Evolutionary conservation across 2,888 invertebrate genomes (phyloP).

Genomic region (Epinotia nisella): DNA sequence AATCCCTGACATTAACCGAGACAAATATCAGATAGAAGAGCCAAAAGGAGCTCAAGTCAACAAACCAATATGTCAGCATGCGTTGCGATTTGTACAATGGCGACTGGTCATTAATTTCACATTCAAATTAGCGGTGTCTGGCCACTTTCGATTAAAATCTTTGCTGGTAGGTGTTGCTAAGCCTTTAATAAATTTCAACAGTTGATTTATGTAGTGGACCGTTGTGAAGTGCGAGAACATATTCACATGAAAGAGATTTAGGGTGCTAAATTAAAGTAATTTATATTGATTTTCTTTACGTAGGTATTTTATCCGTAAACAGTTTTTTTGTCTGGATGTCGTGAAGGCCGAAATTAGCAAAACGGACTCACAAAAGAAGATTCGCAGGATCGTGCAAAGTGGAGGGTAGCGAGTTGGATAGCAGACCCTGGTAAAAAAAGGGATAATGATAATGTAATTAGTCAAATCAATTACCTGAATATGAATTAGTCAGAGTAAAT

Average conservation of each 20-base stretch:
- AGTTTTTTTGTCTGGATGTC: no score
- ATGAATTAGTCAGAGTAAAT: no score
- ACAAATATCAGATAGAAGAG: slow-evolving; percentile 20
- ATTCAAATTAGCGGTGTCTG: slow-evolving; percentile 24
- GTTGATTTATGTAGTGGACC: slow-evolving; percentile 26
- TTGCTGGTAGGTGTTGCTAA: slow-evolving; percentile 9
- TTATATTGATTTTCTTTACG: no score
- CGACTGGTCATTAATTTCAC: slow-evolving; percentile 22
- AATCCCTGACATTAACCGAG: slow-evolving; percentile 12
- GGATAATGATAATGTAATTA: no score
- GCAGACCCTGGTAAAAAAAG: no score
- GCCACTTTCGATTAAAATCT: slow-evolving; percentile 35
- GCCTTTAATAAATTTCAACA: slow-evolving; percentile 30
- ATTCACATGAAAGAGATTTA: neutral
- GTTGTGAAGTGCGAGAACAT: neutral
- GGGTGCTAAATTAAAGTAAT: slow-evolving; percentile 10
- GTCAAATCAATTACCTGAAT: no score
- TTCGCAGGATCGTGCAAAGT: no score
- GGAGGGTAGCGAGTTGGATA: no score
- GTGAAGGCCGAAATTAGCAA: no score
- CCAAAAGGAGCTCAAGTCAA: slow-evolving; percentile 29
- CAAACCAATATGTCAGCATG: slow-evolving; percentile 30
- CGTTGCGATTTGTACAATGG: slow-evolving; percentile 29
- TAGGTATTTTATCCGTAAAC: no score
- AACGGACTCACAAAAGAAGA: no score